Base-by-base conservation (phyloP, 2,888 invertebrate species). In the Limnephilus marmoratus region DNA sequence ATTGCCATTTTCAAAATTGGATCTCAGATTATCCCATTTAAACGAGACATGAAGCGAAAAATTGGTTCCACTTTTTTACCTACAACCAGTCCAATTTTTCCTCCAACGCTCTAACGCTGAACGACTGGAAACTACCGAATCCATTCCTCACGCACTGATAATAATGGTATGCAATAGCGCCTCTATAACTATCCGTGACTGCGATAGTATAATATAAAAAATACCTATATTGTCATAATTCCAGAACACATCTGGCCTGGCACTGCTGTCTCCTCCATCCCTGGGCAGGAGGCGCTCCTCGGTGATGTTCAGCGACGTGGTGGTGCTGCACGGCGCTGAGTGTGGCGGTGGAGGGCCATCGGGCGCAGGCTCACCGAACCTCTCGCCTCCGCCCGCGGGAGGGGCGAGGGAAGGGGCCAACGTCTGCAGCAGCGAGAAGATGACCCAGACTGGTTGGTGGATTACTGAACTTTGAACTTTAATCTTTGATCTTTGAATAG, bases 261-360 rank as follows among this genome's bases (percentile, higher is more conserved):
- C 97, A 85, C 96, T 98, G 90, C 95, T 98, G 90, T 98, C 98
- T 94, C 98, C 98, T 85, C 98, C 98, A 53, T 97, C 97, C 90
- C 96, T 97, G 92, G 97, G 97, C 94, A 96, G 97, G 31, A 97
- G 98, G 31, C 96, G 98, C 90, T 98, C 98, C 82, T 98, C 98
- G 94, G 98, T 98, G 93, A 98, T 98, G 98, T 98, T 98, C 96
- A 98, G 98, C 94, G 98, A 98, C 94, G 98, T 98, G 80, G 97
- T 98, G 24, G 96, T 98, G 82, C 96, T 98, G 68, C 98, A 98
- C 94, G 97, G 97, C 37, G 95, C 95, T 94, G 95, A 93, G 49
- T 93, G 93, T 31, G 92, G 91, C 18, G 86, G 90, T 24, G 90
- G 95, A 87, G 93, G 92, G n/a, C 49, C 92, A 3, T 90, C 94